These are phyloP conservation scores for Parascotia fuliginaria DNA, from an alignment of 2,888 invertebrate genomes.

Conservation along the genomic window DNA sequence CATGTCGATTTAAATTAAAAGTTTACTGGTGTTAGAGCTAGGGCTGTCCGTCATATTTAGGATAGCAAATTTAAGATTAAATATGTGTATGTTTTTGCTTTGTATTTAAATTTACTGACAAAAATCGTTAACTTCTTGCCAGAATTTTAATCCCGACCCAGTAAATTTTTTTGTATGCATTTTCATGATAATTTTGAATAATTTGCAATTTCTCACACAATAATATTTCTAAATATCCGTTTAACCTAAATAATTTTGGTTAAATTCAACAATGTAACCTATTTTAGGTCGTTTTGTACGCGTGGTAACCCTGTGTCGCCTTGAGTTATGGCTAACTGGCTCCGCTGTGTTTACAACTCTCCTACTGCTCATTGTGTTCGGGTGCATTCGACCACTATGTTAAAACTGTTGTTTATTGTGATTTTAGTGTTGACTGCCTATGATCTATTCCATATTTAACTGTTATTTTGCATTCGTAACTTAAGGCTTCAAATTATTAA, in stretches of 20 bases:
- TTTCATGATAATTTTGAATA: too few relatives aligned
- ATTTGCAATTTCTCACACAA: neutral
- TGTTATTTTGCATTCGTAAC: constrained; percentile 36
- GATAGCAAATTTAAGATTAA: too few relatives aligned
- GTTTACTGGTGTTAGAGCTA: neutral
- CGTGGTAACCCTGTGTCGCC: constrained; percentile 28
- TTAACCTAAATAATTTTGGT: neutral
- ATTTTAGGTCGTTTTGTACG: constrained; percentile 9
- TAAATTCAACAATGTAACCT: neutral
- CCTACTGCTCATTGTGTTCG: constrained; percentile 58
- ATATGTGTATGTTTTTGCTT: too few relatives aligned
- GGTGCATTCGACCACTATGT: constrained; percentile 55
- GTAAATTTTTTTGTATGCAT: too few relatives aligned
- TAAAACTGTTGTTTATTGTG: constrained; percentile 58
- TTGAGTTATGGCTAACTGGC: constrained; percentile 55
- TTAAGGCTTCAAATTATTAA: constrained; percentile 2
- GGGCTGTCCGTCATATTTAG: neutral
- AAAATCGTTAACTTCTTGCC: neutral
- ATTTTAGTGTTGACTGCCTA: constrained; percentile 43
- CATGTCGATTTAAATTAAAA: neutral
- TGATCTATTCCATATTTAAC: constrained; percentile 35
- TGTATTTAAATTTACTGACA: too few relatives aligned
- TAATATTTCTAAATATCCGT: neutral
- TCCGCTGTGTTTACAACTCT: constrained; percentile 57
- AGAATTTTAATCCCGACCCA: neutral